Evolutionary conservation across 2,113 vertebrate genomes (phyloP).

Genomic region (Corvus moneduloides): DNA sequence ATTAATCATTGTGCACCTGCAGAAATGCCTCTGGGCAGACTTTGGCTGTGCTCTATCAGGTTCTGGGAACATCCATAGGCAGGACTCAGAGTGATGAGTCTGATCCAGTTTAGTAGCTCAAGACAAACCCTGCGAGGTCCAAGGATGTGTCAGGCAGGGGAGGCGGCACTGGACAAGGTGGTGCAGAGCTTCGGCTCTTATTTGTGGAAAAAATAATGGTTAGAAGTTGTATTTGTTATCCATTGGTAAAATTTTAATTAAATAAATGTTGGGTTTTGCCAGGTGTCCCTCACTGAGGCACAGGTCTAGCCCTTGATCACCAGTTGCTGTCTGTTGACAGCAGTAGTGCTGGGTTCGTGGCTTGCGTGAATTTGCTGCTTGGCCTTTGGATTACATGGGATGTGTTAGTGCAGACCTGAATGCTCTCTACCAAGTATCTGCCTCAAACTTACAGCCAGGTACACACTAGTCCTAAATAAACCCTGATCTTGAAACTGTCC

Average conservation of each 20-base stretch:
- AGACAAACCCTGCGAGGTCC: background rate
- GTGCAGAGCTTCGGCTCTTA: background rate
- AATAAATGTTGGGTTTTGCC: background rate
- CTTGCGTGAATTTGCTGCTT: background rate
- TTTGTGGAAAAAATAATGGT: background rate
- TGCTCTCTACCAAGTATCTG: accelerated
- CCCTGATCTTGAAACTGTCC: background rate
- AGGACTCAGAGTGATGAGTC: background rate
- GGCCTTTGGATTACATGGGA: background rate
- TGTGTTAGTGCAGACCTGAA: background rate
- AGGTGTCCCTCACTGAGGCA: background rate
- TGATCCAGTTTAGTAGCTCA: background rate
- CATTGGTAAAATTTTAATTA: background rate
- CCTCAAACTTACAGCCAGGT: background rate
- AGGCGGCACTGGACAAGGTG: background rate
- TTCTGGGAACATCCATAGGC: background rate
- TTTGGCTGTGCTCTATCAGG: background rate
- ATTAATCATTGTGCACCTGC: constrained; percentile 19
- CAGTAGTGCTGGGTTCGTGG: background rate
- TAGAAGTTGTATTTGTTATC: background rate
- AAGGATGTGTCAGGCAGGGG: background rate
- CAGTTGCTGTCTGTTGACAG: background rate
- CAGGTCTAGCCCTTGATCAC: background rate
- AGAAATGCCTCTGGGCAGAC: constrained; percentile 10
- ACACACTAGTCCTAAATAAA: background rate